Conservation (phyloP, 2,888 invertebrate species). For the Chironomus tentans region DNA sequence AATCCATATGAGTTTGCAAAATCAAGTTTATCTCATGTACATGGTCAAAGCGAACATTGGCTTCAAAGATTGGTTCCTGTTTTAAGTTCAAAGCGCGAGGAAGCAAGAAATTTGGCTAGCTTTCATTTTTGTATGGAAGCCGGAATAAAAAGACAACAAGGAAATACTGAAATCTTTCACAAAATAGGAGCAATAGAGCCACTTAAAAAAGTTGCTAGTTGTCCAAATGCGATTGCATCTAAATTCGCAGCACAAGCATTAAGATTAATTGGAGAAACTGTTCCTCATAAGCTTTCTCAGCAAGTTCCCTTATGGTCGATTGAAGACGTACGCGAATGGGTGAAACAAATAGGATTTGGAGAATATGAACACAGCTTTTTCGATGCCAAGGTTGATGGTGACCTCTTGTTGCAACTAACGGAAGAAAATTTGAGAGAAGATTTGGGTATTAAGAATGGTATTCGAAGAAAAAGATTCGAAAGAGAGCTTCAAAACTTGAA, state of each 20-base stretch:
- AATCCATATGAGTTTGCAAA: conserved; percentile 92
- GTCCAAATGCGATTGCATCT: conserved; percentile 95
- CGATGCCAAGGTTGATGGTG: conserved; percentile 92
- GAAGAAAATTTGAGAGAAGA: conserved; percentile 89
- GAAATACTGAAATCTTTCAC: conserved; percentile 80
- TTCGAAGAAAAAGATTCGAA: conserved; percentile 84
- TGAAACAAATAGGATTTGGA: conserved; percentile 92
- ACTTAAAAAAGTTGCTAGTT: conserved; percentile 90
- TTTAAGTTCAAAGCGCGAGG: conserved; percentile 86
- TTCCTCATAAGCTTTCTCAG: conserved; percentile 95
- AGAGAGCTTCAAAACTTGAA: conserved; percentile 87
- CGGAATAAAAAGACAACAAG: conserved; percentile 90
- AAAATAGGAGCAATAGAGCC: conserved; percentile 94
- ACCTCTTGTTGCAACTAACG: conserved; percentile 81
- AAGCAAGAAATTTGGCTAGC: conserved; percentile 91
- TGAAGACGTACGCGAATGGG: conserved; percentile 96
- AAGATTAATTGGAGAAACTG: conserved; percentile 87
- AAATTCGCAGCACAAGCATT: conserved; percentile 92
- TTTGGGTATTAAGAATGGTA: conserved; percentile 87
- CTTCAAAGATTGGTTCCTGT: conserved; percentile 86
- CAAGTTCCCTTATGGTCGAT: conserved; percentile 97
- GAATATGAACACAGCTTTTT: conserved; percentile 76
- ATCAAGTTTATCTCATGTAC: conserved; percentile 84
- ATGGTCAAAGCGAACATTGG: conserved; percentile 95
- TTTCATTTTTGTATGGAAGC: conserved; percentile 99